Conservation (phyloP, 2,888 invertebrate genomes). For the Azorinus chamasolen region DNA sequence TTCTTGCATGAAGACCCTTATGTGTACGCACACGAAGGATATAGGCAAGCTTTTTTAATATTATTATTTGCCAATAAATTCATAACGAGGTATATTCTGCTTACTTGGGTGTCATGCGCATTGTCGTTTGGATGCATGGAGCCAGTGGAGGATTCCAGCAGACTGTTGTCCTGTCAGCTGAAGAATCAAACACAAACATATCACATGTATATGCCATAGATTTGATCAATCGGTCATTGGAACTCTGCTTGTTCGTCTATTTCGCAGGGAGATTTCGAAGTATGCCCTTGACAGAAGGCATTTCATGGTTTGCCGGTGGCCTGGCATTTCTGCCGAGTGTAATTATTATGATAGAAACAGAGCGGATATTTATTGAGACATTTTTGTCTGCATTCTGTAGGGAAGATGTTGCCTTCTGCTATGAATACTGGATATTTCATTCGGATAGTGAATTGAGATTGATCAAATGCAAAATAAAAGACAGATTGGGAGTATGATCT, state of each 20-base stretch:
- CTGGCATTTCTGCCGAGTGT: too few relatives aligned
- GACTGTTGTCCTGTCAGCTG: slow-evolving; percentile 22
- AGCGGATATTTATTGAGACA: too few relatives aligned
- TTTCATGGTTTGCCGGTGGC: too few relatives aligned
- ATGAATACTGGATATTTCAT: too few relatives aligned
- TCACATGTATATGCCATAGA: slow-evolving; percentile 54
- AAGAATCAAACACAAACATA: not conserved
- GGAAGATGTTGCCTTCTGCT: too few relatives aligned
- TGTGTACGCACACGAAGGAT: slow-evolving; percentile 26
- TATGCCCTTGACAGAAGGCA: too few relatives aligned
- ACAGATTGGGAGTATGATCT: too few relatives aligned
- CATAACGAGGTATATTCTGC: slow-evolving; percentile 43
- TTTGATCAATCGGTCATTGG: slow-evolving; percentile 60
- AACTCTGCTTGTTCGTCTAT: slow-evolving; percentile 17
- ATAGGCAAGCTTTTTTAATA: slow-evolving; percentile 48
- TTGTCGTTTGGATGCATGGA: slow-evolving; percentile 54
- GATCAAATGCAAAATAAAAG: too few relatives aligned
- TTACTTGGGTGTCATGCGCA: slow-evolving; percentile 63
- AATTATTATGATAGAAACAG: too few relatives aligned
- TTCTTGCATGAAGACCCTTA: slow-evolving; percentile 43
- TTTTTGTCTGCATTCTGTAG: too few relatives aligned
- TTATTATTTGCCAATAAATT: slow-evolving; percentile 45
- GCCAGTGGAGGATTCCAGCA: slow-evolving; percentile 17
- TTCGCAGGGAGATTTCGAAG: too few relatives aligned
- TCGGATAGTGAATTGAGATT: too few relatives aligned